These are phyloP conservation scores for Odocoileus hemionus DNA, from an alignment of 2,113 vertebrate species.

Conservation along the genomic window DNA sequence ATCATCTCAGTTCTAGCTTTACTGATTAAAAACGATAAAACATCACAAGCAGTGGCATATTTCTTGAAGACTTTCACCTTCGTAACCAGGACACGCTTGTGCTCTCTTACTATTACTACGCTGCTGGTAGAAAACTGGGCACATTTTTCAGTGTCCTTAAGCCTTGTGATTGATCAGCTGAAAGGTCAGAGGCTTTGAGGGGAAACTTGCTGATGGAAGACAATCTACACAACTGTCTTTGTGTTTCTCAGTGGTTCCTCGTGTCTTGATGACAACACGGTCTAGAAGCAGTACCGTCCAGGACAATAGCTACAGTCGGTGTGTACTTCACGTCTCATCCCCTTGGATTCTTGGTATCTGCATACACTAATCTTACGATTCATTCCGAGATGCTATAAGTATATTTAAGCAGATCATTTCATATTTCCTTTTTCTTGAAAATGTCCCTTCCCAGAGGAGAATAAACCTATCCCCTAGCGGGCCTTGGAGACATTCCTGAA, in stretches of 20 bases:
- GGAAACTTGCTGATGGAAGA: not conserved
- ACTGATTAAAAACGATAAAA: conserved; percentile 66
- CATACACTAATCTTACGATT: not conserved
- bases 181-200: not conserved
- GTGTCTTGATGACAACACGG: not conserved
- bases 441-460: not conserved
- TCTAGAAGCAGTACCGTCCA: not conserved
- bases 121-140: conserved; percentile 56
- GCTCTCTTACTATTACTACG: conserved; percentile 28
- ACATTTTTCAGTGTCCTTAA: conserved; percentile 48
- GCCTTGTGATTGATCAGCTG: not conserved
- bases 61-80: conserved; percentile 71
- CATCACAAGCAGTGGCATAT: conserved; percentile 7
- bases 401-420: not conserved
- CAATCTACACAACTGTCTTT: not conserved
- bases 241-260: not conserved
- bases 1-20: conserved; percentile 65
- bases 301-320: not conserved
- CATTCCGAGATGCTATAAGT: not conserved
- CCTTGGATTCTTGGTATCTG: not conserved
- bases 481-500: not conserved
- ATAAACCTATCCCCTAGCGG: not conserved
- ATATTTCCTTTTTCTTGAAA: not conserved
- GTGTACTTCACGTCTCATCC: not conserved
- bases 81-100: conserved; percentile 56